Conservation (phyloP, 1,140 invertebrate genomes). For the Caenorhabditis inopinata region DNA sequence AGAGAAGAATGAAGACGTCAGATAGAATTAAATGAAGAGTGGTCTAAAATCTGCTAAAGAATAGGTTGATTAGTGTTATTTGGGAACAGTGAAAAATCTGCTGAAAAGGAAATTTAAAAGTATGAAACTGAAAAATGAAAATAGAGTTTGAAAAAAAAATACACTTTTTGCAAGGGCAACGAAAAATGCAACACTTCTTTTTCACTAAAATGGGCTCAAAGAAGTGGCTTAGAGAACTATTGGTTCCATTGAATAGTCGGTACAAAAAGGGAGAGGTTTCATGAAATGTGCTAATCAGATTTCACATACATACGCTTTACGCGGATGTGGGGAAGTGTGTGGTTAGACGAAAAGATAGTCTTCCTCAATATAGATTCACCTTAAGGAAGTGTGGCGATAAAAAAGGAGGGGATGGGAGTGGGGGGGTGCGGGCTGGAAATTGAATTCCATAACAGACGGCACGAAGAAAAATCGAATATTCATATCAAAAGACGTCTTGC, state of each 20-base stretch:
- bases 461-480: constrained; percentile 24
- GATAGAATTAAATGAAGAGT: neutral
- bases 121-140: neutral
- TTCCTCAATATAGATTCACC: neutral
- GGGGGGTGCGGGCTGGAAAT: neutral
- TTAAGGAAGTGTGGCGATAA: neutral
- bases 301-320: neutral
- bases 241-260: neutral
- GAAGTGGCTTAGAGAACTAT: neutral
- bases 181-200: neutral
- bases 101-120: neutral
- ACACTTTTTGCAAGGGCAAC: neutral
- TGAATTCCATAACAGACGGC: constrained; percentile 25
- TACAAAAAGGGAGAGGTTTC: neutral
- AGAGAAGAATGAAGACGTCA: neutral
- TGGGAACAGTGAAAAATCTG: neutral
- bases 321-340: neutral
- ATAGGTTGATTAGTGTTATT: constrained; percentile 20
- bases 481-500: constrained; percentile 28
- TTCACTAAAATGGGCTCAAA: neutral
- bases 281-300: constrained; percentile 13
- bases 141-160: too few relatives aligned
- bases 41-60: neutral
- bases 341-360: neutral
- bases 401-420: neutral